A percentile compares a stretch with the other conserved stretches of the same genome.
phyloP scores from a whole-genome alignment of 2,888 invertebrate species.

The Caenorhabditis parvicauda region DNA sequence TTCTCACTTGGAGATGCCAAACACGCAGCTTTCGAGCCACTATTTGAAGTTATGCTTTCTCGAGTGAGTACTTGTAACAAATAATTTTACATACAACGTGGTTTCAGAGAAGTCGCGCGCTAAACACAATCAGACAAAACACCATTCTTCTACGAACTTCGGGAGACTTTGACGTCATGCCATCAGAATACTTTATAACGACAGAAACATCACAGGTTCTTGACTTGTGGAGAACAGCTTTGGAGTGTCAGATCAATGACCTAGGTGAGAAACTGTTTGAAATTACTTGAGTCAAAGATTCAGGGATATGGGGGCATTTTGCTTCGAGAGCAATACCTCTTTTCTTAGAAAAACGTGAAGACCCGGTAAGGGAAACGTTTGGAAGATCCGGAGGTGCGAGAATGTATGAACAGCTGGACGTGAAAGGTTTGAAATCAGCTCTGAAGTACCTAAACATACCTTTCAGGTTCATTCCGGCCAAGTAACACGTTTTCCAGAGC shows the following conservation, averaged over 20 bases:
- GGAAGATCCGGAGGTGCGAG: slow-evolving; percentile 35
- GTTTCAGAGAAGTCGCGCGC: slow-evolving; percentile 31
- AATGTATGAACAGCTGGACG: slow-evolving; percentile 42
- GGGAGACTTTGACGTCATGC: slow-evolving; percentile 23
- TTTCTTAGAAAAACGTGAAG: slow-evolving; percentile 30
- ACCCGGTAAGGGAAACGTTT: slow-evolving; percentile 36
- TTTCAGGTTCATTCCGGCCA: not conserved
- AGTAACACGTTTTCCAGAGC: slow-evolving; percentile 19
- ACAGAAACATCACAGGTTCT: slow-evolving; percentile 27
- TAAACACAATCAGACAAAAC: slow-evolving; percentile 20
- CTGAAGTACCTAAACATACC: not conserved
- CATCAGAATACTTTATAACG: slow-evolving; percentile 20
- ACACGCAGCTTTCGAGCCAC: slow-evolving; percentile 21
- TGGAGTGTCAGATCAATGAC: slow-evolving; percentile 38
- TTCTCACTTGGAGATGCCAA: slow-evolving; percentile 29
- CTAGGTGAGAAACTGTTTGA: slow-evolving; percentile 16
- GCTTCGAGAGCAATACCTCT: slow-evolving; percentile 30
- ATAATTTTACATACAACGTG: not conserved
- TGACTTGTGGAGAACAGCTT: slow-evolving; percentile 35
- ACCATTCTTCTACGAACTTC: slow-evolving; percentile 27
- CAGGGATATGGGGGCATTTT: slow-evolving; percentile 41
- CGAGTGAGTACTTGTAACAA: slow-evolving; percentile 15
- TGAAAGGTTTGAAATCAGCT: slow-evolving; percentile 16
- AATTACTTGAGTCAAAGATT: not conserved
- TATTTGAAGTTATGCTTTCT: slow-evolving; percentile 27